These are phyloP conservation scores for Lysandra bellargus DNA, from an alignment of 2,888 invertebrate species.

Conservation along the genomic window DNA sequence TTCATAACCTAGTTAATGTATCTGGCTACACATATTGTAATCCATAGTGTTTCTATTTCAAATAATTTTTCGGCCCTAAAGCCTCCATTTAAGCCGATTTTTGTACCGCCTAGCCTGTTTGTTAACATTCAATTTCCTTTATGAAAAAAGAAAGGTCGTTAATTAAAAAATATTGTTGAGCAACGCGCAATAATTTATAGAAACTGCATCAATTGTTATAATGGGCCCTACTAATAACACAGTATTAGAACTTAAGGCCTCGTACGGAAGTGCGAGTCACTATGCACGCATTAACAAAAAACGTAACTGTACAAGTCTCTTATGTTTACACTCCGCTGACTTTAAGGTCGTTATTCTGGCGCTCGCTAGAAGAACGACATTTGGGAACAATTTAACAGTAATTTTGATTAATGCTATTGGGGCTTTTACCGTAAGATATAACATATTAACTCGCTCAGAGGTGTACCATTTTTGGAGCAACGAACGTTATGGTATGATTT, in stretches of 20 bases:
- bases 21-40: too few relatives aligned
- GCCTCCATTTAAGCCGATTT: not conserved
- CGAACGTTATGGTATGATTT: slow-evolving; percentile 31
- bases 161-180: slow-evolving; percentile 8
- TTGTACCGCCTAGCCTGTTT: not conserved
- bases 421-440: slow-evolving; percentile 41
- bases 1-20: too few relatives aligned
- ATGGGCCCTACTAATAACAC: slow-evolving; percentile 53
- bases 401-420: slow-evolving; percentile 47
- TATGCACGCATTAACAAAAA: slow-evolving; percentile 55
- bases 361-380: slow-evolving; percentile 45
- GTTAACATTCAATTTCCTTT: not conserved
- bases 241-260: slow-evolving; percentile 50
- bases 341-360: slow-evolving; percentile 58
- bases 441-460: slow-evolving; percentile 34
- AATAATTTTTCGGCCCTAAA: too few relatives aligned
- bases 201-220: slow-evolving; percentile 53
- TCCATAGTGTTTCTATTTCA: too few relatives aligned
- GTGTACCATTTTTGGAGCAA: slow-evolving; percentile 32
- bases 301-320: slow-evolving; percentile 63
- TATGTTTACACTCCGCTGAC: slow-evolving; percentile 66
- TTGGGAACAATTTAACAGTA: slow-evolving; percentile 56
- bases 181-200: slow-evolving; percentile 16
- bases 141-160: not conserved
- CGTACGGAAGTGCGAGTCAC: slow-evolving; percentile 52